Evolutionary conservation across 2,113 vertebrate species (phyloP), one percentile per base, ranked within the genome.

Genomic region (Leuciscus idus): DNA sequence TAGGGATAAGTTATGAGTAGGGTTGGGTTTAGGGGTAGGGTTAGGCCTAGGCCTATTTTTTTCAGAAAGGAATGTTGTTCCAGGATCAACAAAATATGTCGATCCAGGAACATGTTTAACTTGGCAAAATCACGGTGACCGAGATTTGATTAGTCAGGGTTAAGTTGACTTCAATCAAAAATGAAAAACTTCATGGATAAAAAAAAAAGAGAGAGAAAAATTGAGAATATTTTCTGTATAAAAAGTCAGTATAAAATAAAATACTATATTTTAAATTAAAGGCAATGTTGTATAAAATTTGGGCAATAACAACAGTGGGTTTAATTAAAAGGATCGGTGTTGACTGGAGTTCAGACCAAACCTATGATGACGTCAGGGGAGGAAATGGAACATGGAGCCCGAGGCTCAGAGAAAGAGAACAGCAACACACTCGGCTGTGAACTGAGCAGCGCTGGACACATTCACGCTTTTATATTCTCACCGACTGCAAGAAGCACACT

Each of bases 331-430:
- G 23, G 39, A 21, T 30, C 62, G 17, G 21, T 26, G 39, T 68
- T 82, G 64, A 73, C 48, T 59, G 81, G 66, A 57, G 81, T 39
- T 26, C 30, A 52, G 30, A 36, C 64, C 79, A 43, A 82, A 33
- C 50, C 39, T 5, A 3, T 33, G 55, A 9, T 92, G 92, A 92
- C 92, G 92, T 92, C 90, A 92, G 36, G 64, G 64, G 80, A 84
- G 91, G 89, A 90, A 87, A 86, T 88, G 87, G 88, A 89, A 89
- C 90, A 83, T 85, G 89, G 88, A 85, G 84, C 85, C 87, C 57
- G 87, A 89, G 89, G 89, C 87, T 89, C 87, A 89, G 64, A 84
- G 88, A 81, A 43, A 89, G 64, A 82, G 88, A 81, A 43, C n/a
- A 28, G 11, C 75, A 52, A 86, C 74, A 87, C 81, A 85, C 80